Base-by-base conservation (phyloP, 2,113 vertebrate genomes). In the Antennarius striatus region DNA sequence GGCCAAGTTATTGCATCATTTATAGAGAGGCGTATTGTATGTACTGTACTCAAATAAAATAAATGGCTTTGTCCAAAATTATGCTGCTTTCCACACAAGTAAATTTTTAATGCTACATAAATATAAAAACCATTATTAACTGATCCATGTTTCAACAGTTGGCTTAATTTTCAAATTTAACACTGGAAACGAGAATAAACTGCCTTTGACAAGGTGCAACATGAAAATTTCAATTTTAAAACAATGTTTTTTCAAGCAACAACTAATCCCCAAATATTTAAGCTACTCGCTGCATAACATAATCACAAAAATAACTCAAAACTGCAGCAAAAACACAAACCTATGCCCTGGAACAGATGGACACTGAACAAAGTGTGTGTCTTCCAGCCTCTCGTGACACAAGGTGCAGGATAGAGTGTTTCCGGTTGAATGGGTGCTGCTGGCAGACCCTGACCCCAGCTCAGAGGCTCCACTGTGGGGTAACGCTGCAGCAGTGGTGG, bases 301-400 rank as follows among this genome's bases (percentile, higher is more conserved):
- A 3, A 29, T 14, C 30, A 4, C 7, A 28, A 15, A 28, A 13
- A 14, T 29, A 12, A 53, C 14, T 13, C 10, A 40, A 14, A 42
- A 29, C 6, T 16, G 16, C 22, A 4, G 6, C 1, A 43, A 46
- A 30, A 8, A 52, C 29, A 88, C 89, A 49, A 39, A 91, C 90
- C 90, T 95, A 70, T 96, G 95, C 6, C 93, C 92, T 0, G 91
- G 90, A 64, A 96, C 94, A 0, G 95, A 93, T 3, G 95, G 95
- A 88, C 95, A 96, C 87, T 96, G 95, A 46, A 94, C 94, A 29
- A 94, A 95, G 77, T 94, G 94, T 4, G 94, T 93, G 86, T 96
- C 95, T 65, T 96, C 95, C 63, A 96, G 90, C 42, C 94, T 83
- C 83, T 94, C 94, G 0, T 94, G 93, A 79, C 95, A 96, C 56